Base-by-base conservation (phyloP, 1,140 invertebrate genomes). In the Caerostris darwini region DNA sequence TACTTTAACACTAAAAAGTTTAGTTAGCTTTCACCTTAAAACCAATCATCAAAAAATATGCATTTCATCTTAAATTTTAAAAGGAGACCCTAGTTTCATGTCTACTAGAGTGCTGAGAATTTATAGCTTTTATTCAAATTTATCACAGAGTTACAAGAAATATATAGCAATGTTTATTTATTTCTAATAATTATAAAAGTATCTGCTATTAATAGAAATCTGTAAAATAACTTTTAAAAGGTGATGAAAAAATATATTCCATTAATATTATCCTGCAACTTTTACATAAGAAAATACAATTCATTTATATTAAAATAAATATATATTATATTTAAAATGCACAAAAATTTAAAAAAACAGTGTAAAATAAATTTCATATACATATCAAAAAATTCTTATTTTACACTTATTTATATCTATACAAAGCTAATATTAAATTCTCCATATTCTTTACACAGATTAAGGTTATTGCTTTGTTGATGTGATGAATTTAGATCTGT, bases 361-460 rank as follows among this genome's bases (percentile, higher is more conserved):
- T 34, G 34, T 34, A 34, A 34, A 12, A 77, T 2, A 77, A 0
- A 53, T 12, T 50, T 19, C 50, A 34, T 53, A 50, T 53, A 69
- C n/a, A 69, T n/a, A 85, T 85, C 34, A 34, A 34, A 34, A 10
- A 34, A 59, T 17, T 7, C 3, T 83, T 83, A 67, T 67, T 83
- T 56, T 83, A 14, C 53, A 83, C 17, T 71, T 19, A 69, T 71
- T 64, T 50, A 81, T 6, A 17, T n/a, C 87, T 50, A 94, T 14
- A 94, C 94, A 92, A 94, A 94, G 64, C 94, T 94, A 34, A 94
- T 94, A 87, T 94, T 94, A 92, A 94, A 94, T 59, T 94, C 90
- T 92, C 90, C 77, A 61, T 94, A 90, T 67, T 91, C 89, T 85
- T 94, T 94, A 56, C 67, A 67, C 5, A 92, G 54, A 81, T 94